Evolutionary conservation across 1,140 invertebrate species (phyloP), one percentile per base, ranked within the genome.

Genomic region (Ceratina japonica): DNA sequence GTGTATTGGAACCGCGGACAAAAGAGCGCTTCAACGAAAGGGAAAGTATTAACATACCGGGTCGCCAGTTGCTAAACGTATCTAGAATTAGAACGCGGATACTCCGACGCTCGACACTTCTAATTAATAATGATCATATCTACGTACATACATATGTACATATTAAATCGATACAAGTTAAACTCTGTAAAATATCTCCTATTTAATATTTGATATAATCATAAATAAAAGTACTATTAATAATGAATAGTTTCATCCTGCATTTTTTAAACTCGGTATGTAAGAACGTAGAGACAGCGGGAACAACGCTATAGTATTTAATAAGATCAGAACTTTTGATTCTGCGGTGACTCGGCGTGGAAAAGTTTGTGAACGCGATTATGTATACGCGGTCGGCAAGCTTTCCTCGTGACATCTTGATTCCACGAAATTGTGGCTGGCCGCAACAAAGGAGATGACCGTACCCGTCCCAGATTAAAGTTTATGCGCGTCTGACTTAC

Each of bases 21-120:
- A 83, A 82, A 82, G 75, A 75, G 74, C 65, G 65, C 66, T 64
- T 49, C 54, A 79, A 71, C 12, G 75, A 84, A 37, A 79, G 75
- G 56, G 56, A 84, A 74, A 75, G 75, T 82, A 82, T 82, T 75
- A 79, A 75, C 65, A 70, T 82, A 82, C 27, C 65, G 49, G 58
- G 65, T 83, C 64, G 7, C 44, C 7, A 15, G 44, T 59, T 71
- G 54, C 24, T 37, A 31, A 52, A 51, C n/a, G 24, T 13, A 27
- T 18, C 3, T 49, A 27, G 5, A n/a, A 77, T 62, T 54, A 77
- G 65, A 76, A 69, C 27, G 12, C 49, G 16, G 44, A 63, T 66
- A 27, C 37, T 20, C n/a, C 13, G 3, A 7, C n/a, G n/a, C n/a
- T n/a, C 16, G 18, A n/a, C 2, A n/a, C 16, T 2, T 54, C 2